A percentile compares a stretch with the other conserved stretches of the same genome.
Evolutionary conservation across 2,888 invertebrate genomes (phyloP).

Genomic region (Heliconius charithonia): DNA sequence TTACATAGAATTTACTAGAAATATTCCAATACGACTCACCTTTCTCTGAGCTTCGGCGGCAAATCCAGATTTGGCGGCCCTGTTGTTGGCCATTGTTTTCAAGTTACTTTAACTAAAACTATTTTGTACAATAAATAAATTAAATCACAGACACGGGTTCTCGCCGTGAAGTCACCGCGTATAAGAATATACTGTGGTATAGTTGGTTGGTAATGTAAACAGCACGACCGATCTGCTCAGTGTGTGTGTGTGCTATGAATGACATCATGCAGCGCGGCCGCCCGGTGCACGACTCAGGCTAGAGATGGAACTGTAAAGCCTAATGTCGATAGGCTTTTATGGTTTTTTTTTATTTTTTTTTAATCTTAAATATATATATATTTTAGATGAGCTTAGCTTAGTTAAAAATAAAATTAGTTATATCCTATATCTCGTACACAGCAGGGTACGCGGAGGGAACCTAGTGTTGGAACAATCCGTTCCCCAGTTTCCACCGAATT

Average conservation of each 20-base stretch:
- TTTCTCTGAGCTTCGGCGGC: constrained; percentile 98
- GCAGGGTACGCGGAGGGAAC: too few relatives aligned
- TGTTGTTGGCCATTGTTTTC: constrained; percentile 88
- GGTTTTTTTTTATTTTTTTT: background rate
- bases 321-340: constrained; percentile 3
- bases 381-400: too few relatives aligned
- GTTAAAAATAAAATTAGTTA: too few relatives aligned
- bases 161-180: constrained; percentile 74
- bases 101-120: constrained; percentile 56
- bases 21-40: constrained; percentile 82
- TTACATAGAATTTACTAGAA: constrained; percentile 12
- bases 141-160: constrained; percentile 76
- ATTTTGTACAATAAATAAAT: constrained; percentile 64
- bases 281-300: constrained; percentile 57
- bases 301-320: constrained; percentile 12
- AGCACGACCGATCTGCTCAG: constrained; percentile 66
- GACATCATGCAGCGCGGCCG: constrained; percentile 74
- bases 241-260: constrained; percentile 81
- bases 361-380: background rate
- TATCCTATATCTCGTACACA: too few relatives aligned
- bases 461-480: too few relatives aligned
- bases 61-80: constrained; percentile 96
- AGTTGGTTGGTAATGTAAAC: constrained; percentile 67
- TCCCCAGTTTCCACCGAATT: too few relatives aligned
- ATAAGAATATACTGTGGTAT: constrained; percentile 45